These are phyloP conservation scores for Polyergus mexicanus DNA, from an alignment of 1,140 invertebrate species.

Conservation along the genomic window DNA sequence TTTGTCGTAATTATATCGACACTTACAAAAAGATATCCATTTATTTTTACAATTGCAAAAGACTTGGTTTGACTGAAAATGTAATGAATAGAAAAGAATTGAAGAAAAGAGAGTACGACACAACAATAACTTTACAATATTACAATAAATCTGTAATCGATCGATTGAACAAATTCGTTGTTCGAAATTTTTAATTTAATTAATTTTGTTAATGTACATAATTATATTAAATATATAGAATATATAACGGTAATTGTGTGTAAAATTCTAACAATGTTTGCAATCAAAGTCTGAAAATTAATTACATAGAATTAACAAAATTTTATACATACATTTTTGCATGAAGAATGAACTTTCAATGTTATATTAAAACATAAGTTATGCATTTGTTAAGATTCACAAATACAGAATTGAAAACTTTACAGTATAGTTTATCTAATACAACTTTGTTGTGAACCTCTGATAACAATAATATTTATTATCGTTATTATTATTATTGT, in stretches of 20 bases:
- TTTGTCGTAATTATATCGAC: not conserved
- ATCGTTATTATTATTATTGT: too few relatives aligned
- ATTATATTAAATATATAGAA: not conserved
- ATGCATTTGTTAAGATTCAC: not conserved
- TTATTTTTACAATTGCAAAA: not conserved
- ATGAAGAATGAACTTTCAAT: not conserved
- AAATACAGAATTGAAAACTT: constrained; percentile 14
- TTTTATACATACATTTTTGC: not conserved
- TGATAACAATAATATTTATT: not conserved
- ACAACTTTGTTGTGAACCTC: not conserved
- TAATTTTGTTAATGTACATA: not conserved
- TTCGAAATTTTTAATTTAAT: not conserved
- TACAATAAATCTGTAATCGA: not conserved
- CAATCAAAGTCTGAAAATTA: not conserved
- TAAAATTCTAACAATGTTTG: not conserved
- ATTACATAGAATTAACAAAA: not conserved
- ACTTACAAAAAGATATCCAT: not conserved
- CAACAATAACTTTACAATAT: not conserved
- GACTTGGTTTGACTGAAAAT: not conserved
- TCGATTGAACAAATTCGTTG: not conserved
- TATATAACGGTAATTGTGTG: not conserved
- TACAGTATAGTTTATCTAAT: not conserved
- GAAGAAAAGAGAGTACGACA: not conserved
- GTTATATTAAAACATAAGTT: not conserved
- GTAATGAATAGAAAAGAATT: not conserved